A percentile compares a stretch with the other conserved stretches of the same genome.
Conservation (phyloP, 2,113 vertebrate genomes). For the Mystacornis crossleyi region DNA sequence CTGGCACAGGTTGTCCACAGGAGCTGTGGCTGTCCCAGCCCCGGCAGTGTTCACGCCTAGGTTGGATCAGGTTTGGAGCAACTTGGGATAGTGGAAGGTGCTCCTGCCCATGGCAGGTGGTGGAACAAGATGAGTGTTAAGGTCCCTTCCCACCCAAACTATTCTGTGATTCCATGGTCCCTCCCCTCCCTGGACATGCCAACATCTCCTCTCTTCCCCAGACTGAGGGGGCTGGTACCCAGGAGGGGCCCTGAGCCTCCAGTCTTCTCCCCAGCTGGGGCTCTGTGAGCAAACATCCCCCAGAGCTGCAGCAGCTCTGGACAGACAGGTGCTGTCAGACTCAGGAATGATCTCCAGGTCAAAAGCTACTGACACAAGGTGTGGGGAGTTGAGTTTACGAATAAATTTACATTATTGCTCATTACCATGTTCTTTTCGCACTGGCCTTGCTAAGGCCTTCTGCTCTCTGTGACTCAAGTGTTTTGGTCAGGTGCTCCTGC, state of each 20-base stretch:
- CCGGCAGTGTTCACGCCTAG: not conserved
- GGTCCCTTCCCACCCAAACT: not conserved
- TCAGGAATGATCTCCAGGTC: not conserved
- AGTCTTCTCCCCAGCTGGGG: not conserved
- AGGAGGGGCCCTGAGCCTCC: not conserved
- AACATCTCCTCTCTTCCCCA: not conserved
- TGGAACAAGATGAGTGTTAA: not conserved
- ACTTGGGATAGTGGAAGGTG: not conserved
- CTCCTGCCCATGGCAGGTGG: rapidly evolving
- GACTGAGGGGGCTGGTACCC: not conserved
- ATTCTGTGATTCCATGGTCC: not conserved
- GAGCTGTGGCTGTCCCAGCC: not conserved
- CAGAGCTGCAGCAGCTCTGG: not conserved
- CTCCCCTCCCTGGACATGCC: not conserved
- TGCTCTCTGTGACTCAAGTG: not conserved
- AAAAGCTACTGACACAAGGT: not conserved
- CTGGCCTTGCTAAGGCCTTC: not conserved
- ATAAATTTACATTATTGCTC: not conserved
- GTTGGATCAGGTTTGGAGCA: not conserved
- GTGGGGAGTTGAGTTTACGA: not conserved
- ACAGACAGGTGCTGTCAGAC: not conserved
- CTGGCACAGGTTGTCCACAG: not conserved
- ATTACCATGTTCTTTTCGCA: not conserved
- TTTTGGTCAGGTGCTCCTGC: not conserved
- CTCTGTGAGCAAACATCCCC: not conserved